phyloP scores from a whole-genome alignment of 2,888 invertebrate genomes.

The Unio pictorum region DNA sequence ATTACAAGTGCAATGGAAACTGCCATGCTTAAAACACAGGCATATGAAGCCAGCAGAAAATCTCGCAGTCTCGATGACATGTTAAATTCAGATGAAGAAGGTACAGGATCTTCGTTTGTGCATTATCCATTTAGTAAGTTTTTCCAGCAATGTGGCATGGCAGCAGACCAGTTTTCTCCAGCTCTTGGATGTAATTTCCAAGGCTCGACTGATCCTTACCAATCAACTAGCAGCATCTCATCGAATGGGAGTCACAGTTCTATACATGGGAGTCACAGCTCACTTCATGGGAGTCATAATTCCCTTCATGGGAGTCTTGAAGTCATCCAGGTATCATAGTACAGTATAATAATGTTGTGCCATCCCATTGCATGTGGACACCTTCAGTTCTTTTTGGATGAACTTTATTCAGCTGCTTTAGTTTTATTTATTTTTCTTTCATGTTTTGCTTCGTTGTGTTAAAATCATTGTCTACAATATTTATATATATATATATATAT shows the following conservation, averaged over 20 bases:
- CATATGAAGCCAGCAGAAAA: conserved; percentile 61
- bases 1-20: conserved; percentile 65
- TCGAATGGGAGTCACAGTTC: conserved; percentile 69
- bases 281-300: conserved; percentile 69
- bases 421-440: no score
- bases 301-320: conserved; percentile 68
- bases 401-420: no score
- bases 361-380: no score
- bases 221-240: conserved; percentile 68
- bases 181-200: conserved; percentile 56
- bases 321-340: conserved; percentile 68
- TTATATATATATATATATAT: no score
- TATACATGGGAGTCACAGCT: conserved; percentile 68
- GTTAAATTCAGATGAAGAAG: conserved; percentile 57
- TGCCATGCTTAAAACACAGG: conserved; percentile 61
- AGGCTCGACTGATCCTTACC: conserved; percentile 60
- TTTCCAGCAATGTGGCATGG: conserved; percentile 44
- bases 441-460: no score
- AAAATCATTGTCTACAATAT: no score
- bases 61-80: conserved; percentile 70
- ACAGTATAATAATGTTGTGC: neutral
- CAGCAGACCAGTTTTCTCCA: conserved; percentile 52
- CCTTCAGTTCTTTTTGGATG: no score
- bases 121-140: conserved; percentile 48
- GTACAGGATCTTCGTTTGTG: conserved; percentile 36